Evolutionary conservation across 2,113 vertebrate species (phyloP), one percentile per base, ranked within the genome.

Genomic region (Cyanistes caeruleus): DNA sequence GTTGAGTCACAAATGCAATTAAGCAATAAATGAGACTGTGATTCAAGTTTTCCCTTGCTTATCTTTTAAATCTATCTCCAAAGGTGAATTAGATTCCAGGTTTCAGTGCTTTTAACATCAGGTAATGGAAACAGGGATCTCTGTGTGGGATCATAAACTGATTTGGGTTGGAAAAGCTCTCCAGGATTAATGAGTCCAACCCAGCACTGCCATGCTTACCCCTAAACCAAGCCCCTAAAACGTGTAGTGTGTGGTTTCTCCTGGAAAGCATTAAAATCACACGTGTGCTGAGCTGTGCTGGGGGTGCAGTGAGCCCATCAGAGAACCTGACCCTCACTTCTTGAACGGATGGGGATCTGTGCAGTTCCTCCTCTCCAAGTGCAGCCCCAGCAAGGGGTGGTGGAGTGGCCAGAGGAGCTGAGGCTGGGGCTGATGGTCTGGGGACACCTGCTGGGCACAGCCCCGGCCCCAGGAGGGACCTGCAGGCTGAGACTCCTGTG

Each of bases 381-480:
- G 2, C 25, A 14, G 12, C 3, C 35, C 30, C 19, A 51, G 63
- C 62, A 11, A 59, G 41, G 53, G 24, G 2, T 7, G 59, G 0
- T 55, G 85, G 58, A 37, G 53, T 2, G 56, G 24, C 75, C 1
- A 4, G 62, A 79, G 74, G 48, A 79, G 74, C 74, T 3, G 3
- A 21, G 23, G 18, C 68, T 0, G 17, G 58, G 8, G 37, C 72
- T 15, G 35, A 49, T 65, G 74, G 85, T 8, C 63, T 94, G 93
- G 84, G 90, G 93, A 92, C 93, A 89, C 82, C 93, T 93, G 37
- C 84, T 62, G 95, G 96, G 95, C 89, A 77, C 74, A 31, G 55
- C 33, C 14, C 4, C 74, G 28, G 55, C 33, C 14, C 4, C 0
- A 6, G 73, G 55, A 87, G 64, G 64, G 46, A 18, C 18, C 63